These are phyloP conservation scores for Ophion obscuratus DNA, from an alignment of 2,888 invertebrate species.

Conservation along the genomic window DNA sequence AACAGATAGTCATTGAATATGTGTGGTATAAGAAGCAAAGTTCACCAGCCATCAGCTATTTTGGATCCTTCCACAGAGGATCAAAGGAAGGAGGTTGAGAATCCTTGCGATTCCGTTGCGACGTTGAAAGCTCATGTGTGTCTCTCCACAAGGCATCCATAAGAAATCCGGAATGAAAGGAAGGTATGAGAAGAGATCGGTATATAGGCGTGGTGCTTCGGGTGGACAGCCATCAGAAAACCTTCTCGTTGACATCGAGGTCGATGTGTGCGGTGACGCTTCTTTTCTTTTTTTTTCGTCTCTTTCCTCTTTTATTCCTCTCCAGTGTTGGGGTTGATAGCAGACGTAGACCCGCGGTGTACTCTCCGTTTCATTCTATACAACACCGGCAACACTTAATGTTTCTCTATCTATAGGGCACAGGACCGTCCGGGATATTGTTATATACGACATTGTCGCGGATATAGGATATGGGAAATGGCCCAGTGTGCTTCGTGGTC, in stretches of 20 bases:
- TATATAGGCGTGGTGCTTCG: conserved; percentile 61
- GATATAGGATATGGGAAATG: conserved; percentile 69
- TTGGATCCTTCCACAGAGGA: no score
- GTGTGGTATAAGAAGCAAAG: no score
- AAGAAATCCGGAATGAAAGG: conserved; percentile 78
- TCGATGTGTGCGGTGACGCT: conserved; percentile 57
- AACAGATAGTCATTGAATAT: no score
- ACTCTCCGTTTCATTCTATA: conserved; percentile 64
- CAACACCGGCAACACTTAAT: conserved; percentile 80
- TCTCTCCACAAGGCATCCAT: conserved; percentile 65
- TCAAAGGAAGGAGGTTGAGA: conserved; percentile 32
- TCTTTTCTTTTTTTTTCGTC: conserved; percentile 8
- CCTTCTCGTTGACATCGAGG: conserved; percentile 46
- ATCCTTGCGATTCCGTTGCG: conserved; percentile 41
- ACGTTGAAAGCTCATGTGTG: conserved; percentile 72
- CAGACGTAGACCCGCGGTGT: conserved; percentile 59
- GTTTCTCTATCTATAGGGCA: conserved; percentile 82
- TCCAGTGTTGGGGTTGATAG: conserved; percentile 20
- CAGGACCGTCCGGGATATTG: conserved; percentile 81
- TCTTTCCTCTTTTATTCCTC: not conserved
- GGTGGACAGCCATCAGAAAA: conserved; percentile 57
- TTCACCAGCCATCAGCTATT: no score
- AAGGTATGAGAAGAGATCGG: conserved; percentile 73
- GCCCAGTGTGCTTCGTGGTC: conserved; percentile 56
- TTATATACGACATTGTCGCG: conserved; percentile 82